Evolutionary conservation across 30 jellyfish, hydroid and myxozoan genomes (phyloP).

Genomic region (Mastigias papua): DNA sequence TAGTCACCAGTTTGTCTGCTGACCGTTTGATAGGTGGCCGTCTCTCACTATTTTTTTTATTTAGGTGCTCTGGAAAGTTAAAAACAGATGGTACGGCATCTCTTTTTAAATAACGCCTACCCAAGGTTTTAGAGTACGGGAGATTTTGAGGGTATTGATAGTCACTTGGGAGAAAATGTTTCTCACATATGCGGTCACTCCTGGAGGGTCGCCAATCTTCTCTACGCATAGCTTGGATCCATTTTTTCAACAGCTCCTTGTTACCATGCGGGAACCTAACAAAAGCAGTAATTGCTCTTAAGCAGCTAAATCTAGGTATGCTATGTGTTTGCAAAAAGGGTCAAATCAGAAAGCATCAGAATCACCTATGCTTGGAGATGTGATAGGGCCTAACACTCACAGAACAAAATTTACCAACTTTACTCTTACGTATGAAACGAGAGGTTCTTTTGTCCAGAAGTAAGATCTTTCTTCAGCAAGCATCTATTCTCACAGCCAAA

Average conservation of each 20-base stretch:
- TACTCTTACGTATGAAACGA: no score
- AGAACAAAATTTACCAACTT: no score
- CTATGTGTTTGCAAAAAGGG: neutral
- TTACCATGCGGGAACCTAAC: slow-evolving; percentile 25
- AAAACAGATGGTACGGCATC: slow-evolving; percentile 24
- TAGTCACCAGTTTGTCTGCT: neutral
- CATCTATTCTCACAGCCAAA: slow-evolving; percentile 37
- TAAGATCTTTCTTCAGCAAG: slow-evolving; percentile 23
- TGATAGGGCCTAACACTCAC: neutral
- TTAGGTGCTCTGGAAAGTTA: neutral
- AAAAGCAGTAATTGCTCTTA: neutral
- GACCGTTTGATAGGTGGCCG: neutral
- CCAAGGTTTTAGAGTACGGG: neutral
- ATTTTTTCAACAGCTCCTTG: slow-evolving; percentile 15
- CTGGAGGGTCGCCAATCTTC: slow-evolving; percentile 28
- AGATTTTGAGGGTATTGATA: neutral
- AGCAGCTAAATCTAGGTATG: neutral
- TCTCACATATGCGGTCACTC: neutral
- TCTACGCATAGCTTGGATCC: slow-evolving; percentile 40
- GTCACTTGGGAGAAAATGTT: slow-evolving; percentile 8
- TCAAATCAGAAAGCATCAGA: neutral
- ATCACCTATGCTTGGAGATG: neutral
- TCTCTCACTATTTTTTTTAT: neutral
- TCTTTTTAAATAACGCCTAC: neutral
- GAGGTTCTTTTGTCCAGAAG: slow-evolving; percentile 17